Base-by-base conservation (phyloP, 1,140 invertebrate genomes). In the Heterodera carotae region DNA sequence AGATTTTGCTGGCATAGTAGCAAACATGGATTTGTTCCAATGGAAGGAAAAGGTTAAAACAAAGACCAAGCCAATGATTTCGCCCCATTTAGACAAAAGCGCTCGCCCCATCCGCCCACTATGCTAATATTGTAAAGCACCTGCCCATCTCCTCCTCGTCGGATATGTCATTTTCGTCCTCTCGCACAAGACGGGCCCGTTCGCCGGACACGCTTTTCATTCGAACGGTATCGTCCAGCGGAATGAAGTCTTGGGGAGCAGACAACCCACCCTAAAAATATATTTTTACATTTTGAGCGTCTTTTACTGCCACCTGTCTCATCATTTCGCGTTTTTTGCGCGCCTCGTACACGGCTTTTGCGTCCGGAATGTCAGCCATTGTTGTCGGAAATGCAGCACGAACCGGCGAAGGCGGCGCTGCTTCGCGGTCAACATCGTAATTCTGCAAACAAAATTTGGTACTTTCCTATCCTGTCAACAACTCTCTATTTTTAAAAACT, bases 111-210 rank as follows among this genome's bases (percentile, higher is more conserved):
- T n/a, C n/a, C n/a, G n/a, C n/a, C n/a, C n/a, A n/a, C n/a, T n/a
- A n/a, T n/a, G n/a, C n/a, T n/a, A n/a, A n/a, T n/a, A n/a, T n/a
- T n/a, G n/a, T n/a, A 67, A 77, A 62, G 25, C 18, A 18, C 67
- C 36, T 56, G 15, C 79, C 79, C 25, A 33, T 69, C 31, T 80
- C 68, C 12, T 84, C 83, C 29, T 84, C 82, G 60, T 83, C 82
- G 33, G 82, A 81, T 59, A 84, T 69, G 53, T 83, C 82, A 39
- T 83, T 83, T 48, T 83, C 82, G 75, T 83, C 82, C 59, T 83
- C 82, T 25, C 82, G 68, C n/a, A 83, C 82, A 10, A 83, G 69
- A 7, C 81, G 34, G 3, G 80, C 70, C 33, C 82, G 12, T 43
- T 68, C 78, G 31, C 64, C 81, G 6, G 81, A 60, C 53, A 43